Conservation (phyloP, 2,797 vertebrate genomes). For the Agapornis canus region DNA sequence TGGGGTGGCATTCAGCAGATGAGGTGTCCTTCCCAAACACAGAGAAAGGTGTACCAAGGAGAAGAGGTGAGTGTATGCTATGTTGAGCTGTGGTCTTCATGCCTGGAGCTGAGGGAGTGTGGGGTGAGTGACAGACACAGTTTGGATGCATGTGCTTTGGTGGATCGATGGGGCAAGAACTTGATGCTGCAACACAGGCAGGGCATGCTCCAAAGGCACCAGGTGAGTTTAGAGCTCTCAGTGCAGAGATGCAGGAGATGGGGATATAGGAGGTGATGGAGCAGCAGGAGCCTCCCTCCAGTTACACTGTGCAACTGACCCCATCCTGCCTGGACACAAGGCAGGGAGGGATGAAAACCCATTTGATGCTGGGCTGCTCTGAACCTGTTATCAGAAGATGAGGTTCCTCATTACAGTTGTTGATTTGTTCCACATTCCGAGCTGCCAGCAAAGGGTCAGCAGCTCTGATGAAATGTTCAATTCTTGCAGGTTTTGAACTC, state of each 20-base stretch:
- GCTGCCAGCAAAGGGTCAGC: conserved; percentile 56
- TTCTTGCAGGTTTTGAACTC: conserved; percentile 67
- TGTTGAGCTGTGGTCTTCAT: fast-evolving
- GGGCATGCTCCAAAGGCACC: background rate
- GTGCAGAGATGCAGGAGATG: background rate
- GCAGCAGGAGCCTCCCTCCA: background rate
- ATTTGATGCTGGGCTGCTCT: background rate
- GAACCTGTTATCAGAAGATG: background rate
- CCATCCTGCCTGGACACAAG: background rate
- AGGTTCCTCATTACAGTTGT: conserved; percentile 27
- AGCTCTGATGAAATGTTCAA: conserved; percentile 43
- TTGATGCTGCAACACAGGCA: background rate
- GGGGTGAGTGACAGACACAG: background rate
- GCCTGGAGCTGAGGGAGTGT: background rate
- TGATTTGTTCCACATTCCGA: background rate
- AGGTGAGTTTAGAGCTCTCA: background rate
- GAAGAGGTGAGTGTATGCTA: background rate
- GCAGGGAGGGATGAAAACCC: background rate
- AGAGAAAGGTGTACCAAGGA: background rate
- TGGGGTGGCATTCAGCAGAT: background rate
- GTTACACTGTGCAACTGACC: background rate
- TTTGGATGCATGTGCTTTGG: background rate
- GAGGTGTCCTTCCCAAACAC: background rate
- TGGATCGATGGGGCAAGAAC: fast-evolving
- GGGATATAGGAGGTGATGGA: background rate